phyloP scores from a whole-genome alignment of 2,888 invertebrate genomes.

The Drosophila gaucha region DNA sequence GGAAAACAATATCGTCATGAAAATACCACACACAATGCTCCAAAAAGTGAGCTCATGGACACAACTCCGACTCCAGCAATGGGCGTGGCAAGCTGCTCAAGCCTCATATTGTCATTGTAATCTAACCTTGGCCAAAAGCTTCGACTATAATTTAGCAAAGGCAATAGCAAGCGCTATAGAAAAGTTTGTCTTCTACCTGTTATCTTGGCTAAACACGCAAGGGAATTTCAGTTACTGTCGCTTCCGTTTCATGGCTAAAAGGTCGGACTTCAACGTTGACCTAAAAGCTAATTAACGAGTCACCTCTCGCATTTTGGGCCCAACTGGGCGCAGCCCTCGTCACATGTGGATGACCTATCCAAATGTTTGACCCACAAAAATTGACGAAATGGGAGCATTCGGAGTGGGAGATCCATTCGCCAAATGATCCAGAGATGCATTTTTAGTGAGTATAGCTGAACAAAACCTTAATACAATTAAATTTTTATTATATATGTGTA shows the following conservation, averaged over 20 bases:
- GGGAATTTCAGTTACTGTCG: slow-evolving; percentile 45
- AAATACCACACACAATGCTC: slow-evolving; percentile 10
- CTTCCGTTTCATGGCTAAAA: slow-evolving; percentile 42
- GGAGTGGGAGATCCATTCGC: slow-evolving; percentile 3
- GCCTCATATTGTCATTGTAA: slow-evolving; percentile 46
- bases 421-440: background rate
- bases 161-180: background rate
- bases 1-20: background rate
- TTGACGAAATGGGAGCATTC: slow-evolving; percentile 13
- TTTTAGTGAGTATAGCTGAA: background rate
- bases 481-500: background rate
- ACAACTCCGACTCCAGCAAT: slow-evolving; percentile 10
- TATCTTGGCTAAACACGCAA: slow-evolving; percentile 60
- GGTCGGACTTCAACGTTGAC: slow-evolving; percentile 37
- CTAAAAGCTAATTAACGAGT: slow-evolving; percentile 54
- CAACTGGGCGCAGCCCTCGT: slow-evolving; percentile 44
- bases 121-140: slow-evolving; percentile 50
- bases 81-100: slow-evolving; percentile 33
- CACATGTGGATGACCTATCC: slow-evolving; percentile 46
- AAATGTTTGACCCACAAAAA: slow-evolving; percentile 42
- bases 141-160: slow-evolving; percentile 37
- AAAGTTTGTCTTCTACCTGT: slow-evolving; percentile 15
- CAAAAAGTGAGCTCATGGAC: slow-evolving; percentile 44
- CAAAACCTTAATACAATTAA: background rate
- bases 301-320: slow-evolving; percentile 33